These are phyloP conservation scores for Lissocephala sabroskyi DNA, from an alignment of 2,888 invertebrate genomes.

Conservation along the genomic window DNA sequence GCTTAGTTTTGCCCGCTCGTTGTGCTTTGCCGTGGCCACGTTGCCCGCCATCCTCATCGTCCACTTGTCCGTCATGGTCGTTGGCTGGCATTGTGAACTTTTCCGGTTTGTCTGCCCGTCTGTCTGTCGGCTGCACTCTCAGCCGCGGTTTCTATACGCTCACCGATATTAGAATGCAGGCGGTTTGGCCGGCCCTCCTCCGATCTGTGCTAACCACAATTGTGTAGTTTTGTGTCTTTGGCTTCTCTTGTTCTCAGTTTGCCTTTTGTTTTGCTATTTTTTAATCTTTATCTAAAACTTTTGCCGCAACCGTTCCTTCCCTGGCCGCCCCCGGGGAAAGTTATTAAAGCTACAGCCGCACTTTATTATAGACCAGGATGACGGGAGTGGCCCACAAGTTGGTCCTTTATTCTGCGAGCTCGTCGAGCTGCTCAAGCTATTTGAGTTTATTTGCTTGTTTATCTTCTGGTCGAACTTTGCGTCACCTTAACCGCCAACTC, in stretches of 20 bases:
- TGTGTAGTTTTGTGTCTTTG: conserved; percentile 18
- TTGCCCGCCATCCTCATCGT: not conserved
- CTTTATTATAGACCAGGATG: conserved; percentile 61
- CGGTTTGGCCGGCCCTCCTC: not conserved
- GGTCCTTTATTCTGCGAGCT: too few relatives aligned
- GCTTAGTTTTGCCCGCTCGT: not conserved
- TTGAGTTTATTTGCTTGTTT: too few relatives aligned
- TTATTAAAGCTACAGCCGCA: conserved; percentile 57
- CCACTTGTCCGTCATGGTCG: conserved; percentile 2
- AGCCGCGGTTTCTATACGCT: conserved; percentile 1
- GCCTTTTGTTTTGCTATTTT: conserved; percentile 8
- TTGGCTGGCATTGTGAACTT: conserved; percentile 14
- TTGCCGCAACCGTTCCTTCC: conserved; percentile 24
- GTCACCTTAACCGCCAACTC: too few relatives aligned
- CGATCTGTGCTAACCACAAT: not conserved
- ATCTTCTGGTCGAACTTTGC: too few relatives aligned
- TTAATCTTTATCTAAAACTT: conserved; percentile 34
- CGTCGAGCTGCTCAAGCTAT: too few relatives aligned
- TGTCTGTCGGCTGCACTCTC: conserved; percentile 1
- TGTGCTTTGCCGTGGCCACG: too few relatives aligned
- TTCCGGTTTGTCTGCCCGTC: conserved; percentile 19
- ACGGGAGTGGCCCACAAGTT: too few relatives aligned
- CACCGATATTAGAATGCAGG: conserved; percentile 37
- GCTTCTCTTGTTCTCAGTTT: not conserved
- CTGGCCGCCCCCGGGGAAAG: conserved; percentile 24